Base-by-base conservation (phyloP, 37 sponge, comb jelly and placozoan genomes). In the Agelas oroides region DNA sequence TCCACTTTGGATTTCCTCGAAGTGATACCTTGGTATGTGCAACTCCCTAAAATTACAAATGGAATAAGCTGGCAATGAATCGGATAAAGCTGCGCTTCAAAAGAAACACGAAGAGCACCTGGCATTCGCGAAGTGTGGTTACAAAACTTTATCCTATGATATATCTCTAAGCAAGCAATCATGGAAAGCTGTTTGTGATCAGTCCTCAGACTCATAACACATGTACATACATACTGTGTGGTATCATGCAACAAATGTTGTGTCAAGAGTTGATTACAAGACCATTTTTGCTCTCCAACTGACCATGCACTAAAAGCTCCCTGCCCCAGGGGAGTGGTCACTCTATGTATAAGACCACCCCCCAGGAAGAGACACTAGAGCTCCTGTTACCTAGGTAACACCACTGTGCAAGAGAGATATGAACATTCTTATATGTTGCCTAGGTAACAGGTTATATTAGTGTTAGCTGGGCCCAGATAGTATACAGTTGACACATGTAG, bases 1-100 rank as follows among this genome's bases (percentile, higher is more conserved):
- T 87, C 19, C 76, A 87, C 41, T 87, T 87, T 59, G 87, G 87
- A 0, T 87, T 74, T 52, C 88, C 88, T 15, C 32, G 71, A 0
- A 59, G 70, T 54, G 86, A 85, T 27, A 85, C 64, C 19, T 85
- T 68, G 58, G 46, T 57, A 75, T 64, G 1, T 81, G 81, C 73
- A 81, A 81, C 52, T 34, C 74, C 0, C 56, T 80, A 31, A 38
- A 17, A 36, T 38, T 86, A 0, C 73, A 78, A 38, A 31, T 63
- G 38, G 76, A 74, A 5, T 60, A 68, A 61, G 59, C 58, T 73
- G 12, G 6, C 3, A 46, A 27, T 17, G 59, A 70, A 12, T 0
- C 72, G 13, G 78, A 76, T 39, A 65, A 76, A 46, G 35, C 55
- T 27, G 63, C 32, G n/a, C 57, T 76, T 17, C 40, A 85, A 54